A percentile compares a stretch with the other conserved stretches of the same genome.
phyloP scores from a whole-genome alignment of 2,113 vertebrate genomes.

The Anas platyrhynchos region DNA sequence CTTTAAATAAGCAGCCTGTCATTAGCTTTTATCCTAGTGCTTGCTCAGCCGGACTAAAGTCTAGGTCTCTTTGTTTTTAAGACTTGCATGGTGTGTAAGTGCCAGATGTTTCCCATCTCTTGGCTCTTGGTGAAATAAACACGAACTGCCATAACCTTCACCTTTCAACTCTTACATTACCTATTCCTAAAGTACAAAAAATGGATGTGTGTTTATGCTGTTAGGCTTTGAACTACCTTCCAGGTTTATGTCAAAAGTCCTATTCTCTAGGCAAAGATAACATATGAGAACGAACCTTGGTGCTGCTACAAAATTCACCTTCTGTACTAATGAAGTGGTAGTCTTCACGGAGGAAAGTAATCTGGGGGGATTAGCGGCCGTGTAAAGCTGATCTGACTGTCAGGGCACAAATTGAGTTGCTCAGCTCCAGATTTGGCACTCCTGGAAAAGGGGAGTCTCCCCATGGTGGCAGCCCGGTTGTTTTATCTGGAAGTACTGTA shows the following conservation, averaged over 20 bases:
- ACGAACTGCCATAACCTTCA: conserved; percentile 73
- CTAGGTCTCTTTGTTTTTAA: conserved; percentile 74
- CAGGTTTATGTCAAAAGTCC: conserved; percentile 71
- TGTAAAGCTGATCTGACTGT: background rate
- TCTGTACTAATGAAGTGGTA: conserved; percentile 33
- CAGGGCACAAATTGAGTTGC: background rate
- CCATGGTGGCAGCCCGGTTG: background rate
- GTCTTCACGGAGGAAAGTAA: background rate
- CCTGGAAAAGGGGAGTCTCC: background rate
- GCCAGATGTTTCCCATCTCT: conserved; percentile 77
- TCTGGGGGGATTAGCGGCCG: background rate
- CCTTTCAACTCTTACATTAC: conserved; percentile 75
- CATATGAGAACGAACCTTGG: background rate
- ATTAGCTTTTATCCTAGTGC: conserved; percentile 76
- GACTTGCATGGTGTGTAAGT: conserved; percentile 69
- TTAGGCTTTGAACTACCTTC: conserved; percentile 68
- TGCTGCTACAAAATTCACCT: conserved; percentile 40
- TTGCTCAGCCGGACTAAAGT: conserved; percentile 72
- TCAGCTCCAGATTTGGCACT: background rate
- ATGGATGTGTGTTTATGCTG: conserved; percentile 71
- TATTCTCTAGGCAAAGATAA: conserved; percentile 63
- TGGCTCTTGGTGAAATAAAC: conserved; percentile 78
- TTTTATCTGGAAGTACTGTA: background rate
- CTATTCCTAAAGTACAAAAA: conserved; percentile 70
- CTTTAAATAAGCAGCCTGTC: conserved; percentile 77